Conservation (phyloP, 2,888 invertebrate genomes). For the Gisinianus flammeolus region DNA sequence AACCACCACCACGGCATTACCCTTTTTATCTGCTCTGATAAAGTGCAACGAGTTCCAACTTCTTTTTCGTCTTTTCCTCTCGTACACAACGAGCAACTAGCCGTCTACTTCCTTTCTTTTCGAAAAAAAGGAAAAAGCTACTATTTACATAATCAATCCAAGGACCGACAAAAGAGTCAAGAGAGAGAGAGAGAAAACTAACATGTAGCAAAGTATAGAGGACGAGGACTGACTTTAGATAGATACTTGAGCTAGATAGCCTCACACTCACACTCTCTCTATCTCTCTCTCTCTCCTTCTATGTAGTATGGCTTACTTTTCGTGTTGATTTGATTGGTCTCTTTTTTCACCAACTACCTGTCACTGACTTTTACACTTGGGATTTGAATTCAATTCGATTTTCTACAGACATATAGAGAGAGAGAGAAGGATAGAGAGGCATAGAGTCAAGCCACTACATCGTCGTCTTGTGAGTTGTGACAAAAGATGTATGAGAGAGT, state of each 20-base stretch:
- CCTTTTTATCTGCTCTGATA: constrained; percentile 33
- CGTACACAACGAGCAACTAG: neutral
- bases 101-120: constrained; percentile 15
- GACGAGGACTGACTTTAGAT: neutral
- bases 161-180: constrained; percentile 25
- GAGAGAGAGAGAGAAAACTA: neutral
- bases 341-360: constrained; percentile 27
- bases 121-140: constrained; percentile 15
- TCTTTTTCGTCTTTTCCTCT: constrained; percentile 12
- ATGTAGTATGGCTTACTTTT: neutral
- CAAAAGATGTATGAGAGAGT: neutral
- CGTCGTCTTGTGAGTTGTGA: neutral
- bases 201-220: neutral
- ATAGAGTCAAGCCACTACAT: neutral
- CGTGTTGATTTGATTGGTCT: constrained; percentile 25
- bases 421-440: neutral
- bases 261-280: neutral
- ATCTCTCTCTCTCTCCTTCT: neutral
- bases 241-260: neutral
- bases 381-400: constrained; percentile 36
- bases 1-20: constrained; percentile 27
- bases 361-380: constrained; percentile 36
- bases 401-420: constrained; percentile 12
- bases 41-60: constrained; percentile 33
- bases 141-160: constrained; percentile 38